A percentile compares a stretch with the other conserved stretches of the same genome.
These are phyloP conservation scores for Numenius phaeopus DNA, from an alignment of 2,797 vertebrate genomes.

Conservation along the genomic window DNA sequence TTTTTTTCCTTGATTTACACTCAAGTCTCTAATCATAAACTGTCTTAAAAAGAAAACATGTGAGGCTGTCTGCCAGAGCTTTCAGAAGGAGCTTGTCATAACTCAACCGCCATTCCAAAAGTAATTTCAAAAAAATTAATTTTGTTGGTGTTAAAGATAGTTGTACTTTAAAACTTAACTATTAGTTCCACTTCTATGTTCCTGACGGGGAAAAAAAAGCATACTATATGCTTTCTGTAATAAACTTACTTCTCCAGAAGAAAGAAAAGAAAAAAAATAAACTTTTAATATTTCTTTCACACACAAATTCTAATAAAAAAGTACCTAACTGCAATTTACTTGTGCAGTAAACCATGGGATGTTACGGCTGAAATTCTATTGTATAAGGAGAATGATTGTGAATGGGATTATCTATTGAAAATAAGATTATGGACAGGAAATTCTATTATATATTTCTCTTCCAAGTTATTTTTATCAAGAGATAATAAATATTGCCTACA, in stretches of 20 bases:
- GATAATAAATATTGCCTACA: neutral
- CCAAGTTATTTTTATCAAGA: neutral
- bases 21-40: conserved; percentile 31
- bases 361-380: neutral
- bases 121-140: conserved; percentile 45
- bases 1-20: conserved; percentile 44
- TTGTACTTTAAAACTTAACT: neutral
- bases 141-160: neutral
- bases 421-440: neutral
- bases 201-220: neutral
- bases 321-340: neutral
- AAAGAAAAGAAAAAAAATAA: fast-evolving
- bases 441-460: neutral
- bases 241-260: neutral
- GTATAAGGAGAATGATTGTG: neutral
- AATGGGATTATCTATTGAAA: neutral
- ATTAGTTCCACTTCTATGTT: neutral
- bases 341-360: neutral
- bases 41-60: neutral
- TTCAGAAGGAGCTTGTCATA: conserved; percentile 27
- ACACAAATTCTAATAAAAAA: neutral
- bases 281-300: neutral
- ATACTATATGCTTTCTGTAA: neutral
- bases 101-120: conserved; percentile 18
- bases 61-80: conserved; percentile 12